Evolutionary conservation across 2,797 vertebrate species (phyloP), one percentile per base, ranked within the genome.

Genomic region (Calcarius lapponicus): DNA sequence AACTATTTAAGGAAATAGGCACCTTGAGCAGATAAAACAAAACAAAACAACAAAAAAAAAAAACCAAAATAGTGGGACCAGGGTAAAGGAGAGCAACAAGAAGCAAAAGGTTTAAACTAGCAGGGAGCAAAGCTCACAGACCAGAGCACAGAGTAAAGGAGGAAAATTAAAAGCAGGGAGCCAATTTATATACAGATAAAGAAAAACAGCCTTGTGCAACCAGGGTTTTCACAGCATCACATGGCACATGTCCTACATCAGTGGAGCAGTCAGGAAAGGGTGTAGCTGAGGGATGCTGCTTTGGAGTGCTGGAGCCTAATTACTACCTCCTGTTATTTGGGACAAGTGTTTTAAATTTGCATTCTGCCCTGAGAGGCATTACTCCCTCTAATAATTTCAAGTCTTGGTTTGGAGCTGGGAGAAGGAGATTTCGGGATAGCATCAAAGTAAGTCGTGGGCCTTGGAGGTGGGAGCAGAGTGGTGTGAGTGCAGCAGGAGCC

Each of bases 301-400:
- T 74, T 84, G 85, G 91, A 91, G 92, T 42, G 24, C 75, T 83
- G 60, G 88, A 81, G 76, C 82, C 88, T 93, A 92, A 94, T 96
- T 96, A 92, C 54, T 86, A 47, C 86, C 80, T 90, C 67, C 91
- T 96, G 90, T 76, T 93, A 96, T 96, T 90, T 96, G 96, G 95
- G 94, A 88, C 94, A 91, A 93, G 89, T 92, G 87, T n/a, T 95
- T 96, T 66, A 91, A 93, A 94, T 94, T 88, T 96, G 94, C 90
- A 76, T 96, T 88, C 91, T 94, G 87, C 87, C 80, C 87, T 92
- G n/a, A 93, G 83, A 96, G 65, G 64, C n/a, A 76, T 53, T 80
- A 7, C 73, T 92, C 47, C 88, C 90, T 94, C 88, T 70, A 96
- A 88, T 91, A 79, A 81, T 70, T 40, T 86, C 80, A 82, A 57